Evolutionary conservation across 2,888 invertebrate genomes (phyloP).

Genomic region (Hirtodrosophila duncani): DNA sequence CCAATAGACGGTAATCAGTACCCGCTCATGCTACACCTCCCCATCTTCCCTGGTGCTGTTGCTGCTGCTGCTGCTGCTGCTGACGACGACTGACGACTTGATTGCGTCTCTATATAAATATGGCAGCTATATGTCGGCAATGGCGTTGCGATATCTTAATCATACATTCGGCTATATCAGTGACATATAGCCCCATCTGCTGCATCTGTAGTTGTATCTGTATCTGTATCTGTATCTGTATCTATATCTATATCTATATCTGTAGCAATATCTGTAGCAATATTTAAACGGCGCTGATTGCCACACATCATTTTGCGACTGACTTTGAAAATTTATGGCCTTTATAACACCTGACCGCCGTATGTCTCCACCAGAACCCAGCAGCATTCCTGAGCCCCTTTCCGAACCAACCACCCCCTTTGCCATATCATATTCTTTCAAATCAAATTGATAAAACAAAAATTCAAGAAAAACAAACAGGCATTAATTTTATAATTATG

Average conservation of each 20-base stretch:
- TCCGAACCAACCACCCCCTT: not conserved
- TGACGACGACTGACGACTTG: constrained; percentile 55
- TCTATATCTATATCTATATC: constrained; percentile 15
- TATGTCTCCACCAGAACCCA: not conserved
- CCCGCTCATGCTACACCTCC: too few relatives aligned
- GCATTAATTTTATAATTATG: constrained; percentile 64
- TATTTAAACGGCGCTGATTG: constrained; percentile 50
- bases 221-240: not conserved
- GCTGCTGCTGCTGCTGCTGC: constrained; percentile 26
- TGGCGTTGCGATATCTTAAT: constrained; percentile 52
- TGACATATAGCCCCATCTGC: too few relatives aligned
- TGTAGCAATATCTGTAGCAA: constrained; percentile 52
- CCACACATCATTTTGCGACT: constrained; percentile 36
- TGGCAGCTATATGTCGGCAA: constrained; percentile 69
- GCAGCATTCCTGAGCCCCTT: not conserved
- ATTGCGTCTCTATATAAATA: constrained; percentile 72
- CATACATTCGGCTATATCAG: constrained; percentile 51
- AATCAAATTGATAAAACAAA: constrained; percentile 67
- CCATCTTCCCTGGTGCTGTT: constrained; percentile 22
- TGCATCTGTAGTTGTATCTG: constrained; percentile 25
- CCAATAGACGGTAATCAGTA: constrained; percentile 66
- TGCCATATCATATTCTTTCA: constrained; percentile 15
- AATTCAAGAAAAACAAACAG: constrained; percentile 35
- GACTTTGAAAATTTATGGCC: constrained; percentile 39
- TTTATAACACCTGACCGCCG: constrained; percentile 62